Base-by-base conservation (phyloP, 2,888 invertebrate species). In the Epistrophe eligans region DNA sequence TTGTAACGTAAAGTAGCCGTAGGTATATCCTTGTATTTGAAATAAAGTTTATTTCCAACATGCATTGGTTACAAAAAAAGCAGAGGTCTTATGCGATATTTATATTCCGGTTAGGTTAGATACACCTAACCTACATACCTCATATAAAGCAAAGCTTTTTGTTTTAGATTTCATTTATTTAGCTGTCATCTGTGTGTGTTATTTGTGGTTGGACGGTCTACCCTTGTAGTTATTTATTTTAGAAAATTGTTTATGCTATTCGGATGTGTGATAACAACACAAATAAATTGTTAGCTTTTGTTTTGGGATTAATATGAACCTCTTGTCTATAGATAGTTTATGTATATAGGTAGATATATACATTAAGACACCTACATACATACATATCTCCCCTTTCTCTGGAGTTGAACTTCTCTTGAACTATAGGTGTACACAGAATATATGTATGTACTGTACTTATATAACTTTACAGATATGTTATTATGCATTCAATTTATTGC, bases 111-210 rank as follows among this genome's bases (percentile, higher is more conserved):
- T 11, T 32, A 32, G 15, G 43, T 6, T 15, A 40, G 11, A 3
- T 13, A 40, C 4, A 10, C 2, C 11, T 40, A 40, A 40, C 40
- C 40, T 40, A 38, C 4, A 13, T 40, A 58, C 38, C 17, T 38
- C 40, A 8, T 24, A 40, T 19, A 60, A 24, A 62, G 64, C 28
- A 24, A 55, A 55, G 52, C 52, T 74, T 48, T 62, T 74, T 70
- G 73, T 70, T 24, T 24, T 84, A 62, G 79, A 70, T 71, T 84
- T 73, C 70, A 74, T 84, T 79, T 79, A 84, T 83, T 83, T 79
- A 60, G 62, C 79, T 84, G 83, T 84, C 83, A 84, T 84, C 67
- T 74, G 48, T 62, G 40, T 62, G 40, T 40, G 50, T 84, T 71
- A 55, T 77, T 72, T 77, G 73, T 74, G 62, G 79, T 45, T 19